phyloP scores from a whole-genome alignment of 2,113 vertebrate genomes.

The Ranitomeya imitator region DNA sequence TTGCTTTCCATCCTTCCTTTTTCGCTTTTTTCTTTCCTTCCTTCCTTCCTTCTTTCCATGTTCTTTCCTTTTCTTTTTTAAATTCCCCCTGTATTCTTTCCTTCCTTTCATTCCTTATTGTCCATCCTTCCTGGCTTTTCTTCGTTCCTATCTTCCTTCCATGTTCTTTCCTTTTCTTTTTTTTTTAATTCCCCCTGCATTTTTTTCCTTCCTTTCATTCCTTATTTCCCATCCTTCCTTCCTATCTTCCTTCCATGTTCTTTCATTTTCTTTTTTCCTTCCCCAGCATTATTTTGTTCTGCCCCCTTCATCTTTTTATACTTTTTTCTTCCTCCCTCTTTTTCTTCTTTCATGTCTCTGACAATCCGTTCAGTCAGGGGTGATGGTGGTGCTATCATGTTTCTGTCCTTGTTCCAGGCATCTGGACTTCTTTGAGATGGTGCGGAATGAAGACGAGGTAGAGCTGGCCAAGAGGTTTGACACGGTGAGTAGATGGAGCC shows the following conservation, averaged over 20 bases:
- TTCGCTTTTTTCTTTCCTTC: no score
- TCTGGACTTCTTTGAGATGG: constrained; percentile 98
- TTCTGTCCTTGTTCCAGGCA: constrained; percentile 75
- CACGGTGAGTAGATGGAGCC: constrained; percentile 73
- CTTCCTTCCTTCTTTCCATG: no score
- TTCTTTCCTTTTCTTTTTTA: not conserved
- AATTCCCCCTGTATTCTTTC: not conserved
- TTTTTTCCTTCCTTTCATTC: not conserved
- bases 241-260: no score
- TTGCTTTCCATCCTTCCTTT: no score
- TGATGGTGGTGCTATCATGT: not conserved
- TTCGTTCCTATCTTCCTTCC: not conserved
- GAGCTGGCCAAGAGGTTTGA: constrained; percentile 93
- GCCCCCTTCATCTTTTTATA: not conserved
- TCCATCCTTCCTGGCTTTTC: no score
- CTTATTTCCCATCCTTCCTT: no score
- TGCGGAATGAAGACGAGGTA: constrained; percentile 94
- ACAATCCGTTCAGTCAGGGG: no score
- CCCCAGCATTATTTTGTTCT: no score
- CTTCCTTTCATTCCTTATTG: no score
- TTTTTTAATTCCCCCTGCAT: not conserved
- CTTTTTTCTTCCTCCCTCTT: not conserved
- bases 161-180: no score
- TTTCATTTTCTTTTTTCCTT: no score
- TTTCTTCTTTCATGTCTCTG: no score